Base-by-base conservation (phyloP, 2,797 vertebrate genomes). In the Champsocephalus gunnari region DNA sequence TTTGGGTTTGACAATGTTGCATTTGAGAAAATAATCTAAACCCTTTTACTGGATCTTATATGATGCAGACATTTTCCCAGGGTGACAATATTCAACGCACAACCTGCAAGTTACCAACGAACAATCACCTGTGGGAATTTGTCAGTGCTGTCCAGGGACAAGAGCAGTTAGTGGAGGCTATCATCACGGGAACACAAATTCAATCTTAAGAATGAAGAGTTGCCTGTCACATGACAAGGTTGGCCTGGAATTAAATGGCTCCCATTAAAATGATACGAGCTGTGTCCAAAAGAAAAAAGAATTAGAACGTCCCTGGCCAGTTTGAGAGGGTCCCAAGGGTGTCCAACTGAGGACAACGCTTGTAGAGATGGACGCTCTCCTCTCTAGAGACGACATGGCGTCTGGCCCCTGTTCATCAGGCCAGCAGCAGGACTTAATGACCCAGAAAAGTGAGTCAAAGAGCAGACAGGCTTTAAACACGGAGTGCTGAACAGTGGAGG, bases 401-500 rank as follows among this genome's bases (percentile, higher is more conserved):
- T 83, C 83, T 72, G 76, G 79, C 80, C 88, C 70, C 87, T 93
- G 86, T 82, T 94, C 94, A 93, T 88, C 87, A 82, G 85, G 80
- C 87, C 82, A 59, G 73, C 83, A 88, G 87, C 88, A 83, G 86
- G 85, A 93, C 84, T 94, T 95, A 95, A 96, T 95, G 94, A 79
- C 70, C 91, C 92, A 87, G 94, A 96, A 95, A 94, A 93, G 86
- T 83, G 85, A 85, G 91, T 90, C 90, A 87, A 82, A 93, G 90
- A 85, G 86, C 85, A 82, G 84, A 63, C 81, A 59, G 77, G 82
- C 83, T 87, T 90, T 89, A 88, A 89, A 85, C 72, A 85, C 75
- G n/a, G 83, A 84, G 80, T 79, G 47, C 8, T 79, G 81, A 87
- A 78, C 41, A 61, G 79, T 70, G 77, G 79, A 81, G 80, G 71